Conservation (phyloP, 2,113 vertebrate species). For the Chaetodon trifascialis region DNA sequence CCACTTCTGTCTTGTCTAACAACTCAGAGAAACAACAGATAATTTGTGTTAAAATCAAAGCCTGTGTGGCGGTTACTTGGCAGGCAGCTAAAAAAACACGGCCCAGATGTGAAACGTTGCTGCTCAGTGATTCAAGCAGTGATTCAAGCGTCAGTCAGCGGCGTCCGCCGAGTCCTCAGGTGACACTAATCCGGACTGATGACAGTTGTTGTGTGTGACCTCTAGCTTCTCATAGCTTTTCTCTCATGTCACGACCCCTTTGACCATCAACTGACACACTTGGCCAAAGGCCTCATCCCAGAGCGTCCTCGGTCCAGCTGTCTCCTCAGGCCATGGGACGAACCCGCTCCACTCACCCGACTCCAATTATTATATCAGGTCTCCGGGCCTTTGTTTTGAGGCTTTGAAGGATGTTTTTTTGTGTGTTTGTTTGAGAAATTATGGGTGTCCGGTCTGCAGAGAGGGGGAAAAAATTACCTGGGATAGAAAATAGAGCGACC, state of each 20-base stretch:
- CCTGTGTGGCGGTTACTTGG: constrained; percentile 38
- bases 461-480: constrained; percentile 52
- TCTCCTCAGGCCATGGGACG: constrained; percentile 78
- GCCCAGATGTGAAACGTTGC: constrained; percentile 55
- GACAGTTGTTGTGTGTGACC: constrained; percentile 76
- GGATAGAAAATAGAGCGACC: constrained; percentile 76
- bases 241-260: constrained; percentile 67
- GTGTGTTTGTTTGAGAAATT: constrained; percentile 83
- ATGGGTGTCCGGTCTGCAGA: constrained; percentile 78
- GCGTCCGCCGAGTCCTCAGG: constrained; percentile 40
- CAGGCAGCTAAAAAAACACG: constrained; percentile 18
- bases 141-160: constrained; percentile 52
- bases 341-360: constrained; percentile 56
- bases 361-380: constrained; percentile 84
- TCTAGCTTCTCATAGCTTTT: constrained; percentile 63
- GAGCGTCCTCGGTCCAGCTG: constrained; percentile 58
- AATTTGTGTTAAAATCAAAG: constrained; percentile 36
- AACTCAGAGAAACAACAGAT: constrained; percentile 26
- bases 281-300: constrained; percentile 54
- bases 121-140: constrained; percentile 49
- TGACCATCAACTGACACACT: constrained; percentile 73
- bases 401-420: constrained; percentile 74
- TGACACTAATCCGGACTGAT: constrained; percentile 67
- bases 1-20: constrained; percentile 40
- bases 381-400: constrained; percentile 77